Evolutionary conservation across 2,113 vertebrate genomes (phyloP).

Genomic region (Clinocottus analis): DNA sequence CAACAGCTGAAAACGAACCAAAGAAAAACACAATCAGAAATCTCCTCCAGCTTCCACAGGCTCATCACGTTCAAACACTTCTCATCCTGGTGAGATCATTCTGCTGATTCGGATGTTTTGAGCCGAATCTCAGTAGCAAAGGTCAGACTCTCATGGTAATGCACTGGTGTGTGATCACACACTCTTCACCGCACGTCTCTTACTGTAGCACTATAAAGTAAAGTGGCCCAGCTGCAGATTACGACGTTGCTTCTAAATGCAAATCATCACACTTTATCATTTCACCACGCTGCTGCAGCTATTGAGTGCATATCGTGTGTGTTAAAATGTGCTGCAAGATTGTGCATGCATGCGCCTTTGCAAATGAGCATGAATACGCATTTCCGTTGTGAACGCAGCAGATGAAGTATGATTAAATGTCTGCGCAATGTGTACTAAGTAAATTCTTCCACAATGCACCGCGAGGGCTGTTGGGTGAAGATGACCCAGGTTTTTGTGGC

Average conservation of each 20-base stretch:
- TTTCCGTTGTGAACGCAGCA: neutral
- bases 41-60: neutral
- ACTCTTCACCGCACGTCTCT: slow-evolving; percentile 21
- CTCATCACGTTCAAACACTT: slow-evolving; percentile 14
- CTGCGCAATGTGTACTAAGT: neutral
- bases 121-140: slow-evolving; percentile 40
- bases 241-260: slow-evolving; percentile 14
- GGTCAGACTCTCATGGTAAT: slow-evolving; percentile 59
- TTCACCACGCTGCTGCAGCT: slow-evolving; percentile 21
- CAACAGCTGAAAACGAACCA: slow-evolving; percentile 9
- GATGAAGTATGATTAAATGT: neutral
- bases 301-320: neutral
- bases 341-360: neutral
- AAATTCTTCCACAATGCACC: neutral
- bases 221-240: slow-evolving; percentile 30
- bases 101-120: slow-evolving; percentile 61
- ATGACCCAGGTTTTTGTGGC: neutral
- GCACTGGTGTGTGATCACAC: slow-evolving; percentile 34
- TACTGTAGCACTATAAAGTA: slow-evolving; percentile 14
- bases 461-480: neutral
- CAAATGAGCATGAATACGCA: neutral
- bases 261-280: slow-evolving; percentile 22
- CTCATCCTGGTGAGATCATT: slow-evolving; percentile 2
- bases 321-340: neutral
- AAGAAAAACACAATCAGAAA: slow-evolving; percentile 29